Evolutionary conservation across 2,797 vertebrate genomes (phyloP), one percentile per base, ranked within the genome.

Genomic region (Oreochromis grahami): DNA sequence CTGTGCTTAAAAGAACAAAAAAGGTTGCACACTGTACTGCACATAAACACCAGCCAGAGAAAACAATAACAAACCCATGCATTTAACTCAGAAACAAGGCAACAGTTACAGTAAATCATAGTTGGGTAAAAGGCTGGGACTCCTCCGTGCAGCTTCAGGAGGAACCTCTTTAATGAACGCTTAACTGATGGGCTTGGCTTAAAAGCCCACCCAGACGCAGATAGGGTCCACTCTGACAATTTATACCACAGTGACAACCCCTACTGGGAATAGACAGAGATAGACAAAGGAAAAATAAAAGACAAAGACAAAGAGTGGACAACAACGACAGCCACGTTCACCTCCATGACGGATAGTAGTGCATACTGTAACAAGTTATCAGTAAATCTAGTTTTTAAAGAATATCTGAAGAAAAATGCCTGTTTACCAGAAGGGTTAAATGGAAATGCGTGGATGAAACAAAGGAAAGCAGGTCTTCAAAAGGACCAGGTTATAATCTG

Each of bases 131-230:
- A 93, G 93, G 88, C 80, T 77, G 78, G 84, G 89, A 88, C 92
- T 92, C 86, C 85, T 94, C 89, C 76, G 19, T 51, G 79, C 26
- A 86, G 89, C 91, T 84, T 92, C 92, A 92, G 89, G 89, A 95
- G 86, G 87, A 89, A 79, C 84, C 91, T 86, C 91, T 96, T 95
- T 96, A 95, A 95, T 95, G 91, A 94, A 89, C 82, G 72, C 95
- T 97, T 96, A 97, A 96, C 96, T 96, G 96, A 97, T 97, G 94
- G 96, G 96, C 91, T 83, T 21, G 80, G 83, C 89, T 94, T 95
- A 76, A 95, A 96, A 96, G 95, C 91, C 95, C 93, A 95, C 94
- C 94, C 95, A 94, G 84, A 93, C 50, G 93, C 91, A 94, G 92
- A 96, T 88, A 92, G 88, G 90, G 91, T 89, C 90, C 92, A 89